Conservation (phyloP, 2,888 invertebrate genomes). For the Drosophila fulvimacula region DNA sequence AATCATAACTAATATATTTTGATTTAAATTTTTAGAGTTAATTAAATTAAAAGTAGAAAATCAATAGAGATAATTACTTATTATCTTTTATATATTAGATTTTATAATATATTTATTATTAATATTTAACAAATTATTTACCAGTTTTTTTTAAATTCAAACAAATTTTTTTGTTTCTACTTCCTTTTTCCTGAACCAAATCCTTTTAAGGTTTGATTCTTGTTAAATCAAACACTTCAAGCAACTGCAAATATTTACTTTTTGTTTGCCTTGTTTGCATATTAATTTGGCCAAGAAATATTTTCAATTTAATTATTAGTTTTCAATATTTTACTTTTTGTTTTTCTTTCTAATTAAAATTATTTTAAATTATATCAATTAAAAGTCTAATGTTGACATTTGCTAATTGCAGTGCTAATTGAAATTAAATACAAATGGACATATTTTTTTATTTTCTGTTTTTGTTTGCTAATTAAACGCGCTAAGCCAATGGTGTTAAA, state of each 20-base stretch:
- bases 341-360: not conserved
- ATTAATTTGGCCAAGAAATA: not conserved
- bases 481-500: slow-evolving; percentile 1
- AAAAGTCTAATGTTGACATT: not conserved
- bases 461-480: slow-evolving; percentile 22
- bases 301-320: not conserved
- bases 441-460: not conserved
- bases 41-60: no score
- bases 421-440: slow-evolving; percentile 12
- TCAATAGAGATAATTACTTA: no score
- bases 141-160: no score
- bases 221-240: not conserved
- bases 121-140: no score
- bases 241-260: not conserved
- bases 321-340: not conserved
- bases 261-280: not conserved
- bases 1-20: no score
- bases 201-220: not conserved
- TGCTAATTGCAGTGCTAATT: slow-evolving; percentile 4
- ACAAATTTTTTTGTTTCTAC: not conserved
- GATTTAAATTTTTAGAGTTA: no score
- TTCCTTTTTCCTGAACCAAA: no score
- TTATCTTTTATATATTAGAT: no score
- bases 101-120: no score
- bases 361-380: not conserved